Conservation (phyloP, 2,113 vertebrate genomes). For the Eonycteris spelaea region DNA sequence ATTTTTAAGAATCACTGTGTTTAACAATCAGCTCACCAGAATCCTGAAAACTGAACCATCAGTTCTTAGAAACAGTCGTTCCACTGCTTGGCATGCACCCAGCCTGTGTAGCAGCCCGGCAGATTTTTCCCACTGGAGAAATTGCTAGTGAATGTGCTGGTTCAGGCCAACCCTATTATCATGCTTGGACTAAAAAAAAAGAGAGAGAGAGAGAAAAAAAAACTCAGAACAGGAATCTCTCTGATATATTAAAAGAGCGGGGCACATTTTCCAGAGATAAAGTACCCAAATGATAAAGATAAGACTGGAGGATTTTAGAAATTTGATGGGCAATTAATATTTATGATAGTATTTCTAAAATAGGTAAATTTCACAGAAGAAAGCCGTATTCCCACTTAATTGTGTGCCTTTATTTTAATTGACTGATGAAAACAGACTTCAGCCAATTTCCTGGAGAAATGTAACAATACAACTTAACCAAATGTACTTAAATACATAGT, state of each 20-base stretch:
- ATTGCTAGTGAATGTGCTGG: neutral
- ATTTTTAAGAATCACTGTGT: neutral
- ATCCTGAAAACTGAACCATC: neutral
- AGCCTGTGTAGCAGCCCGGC: fast-evolving
- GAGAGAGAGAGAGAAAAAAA: too few species aligned
- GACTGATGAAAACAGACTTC: slow-evolving; percentile 37
- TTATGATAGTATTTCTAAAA: slow-evolving; percentile 31
- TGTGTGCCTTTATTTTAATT: neutral
- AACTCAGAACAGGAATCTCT: neutral
- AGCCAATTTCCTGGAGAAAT: slow-evolving; percentile 25
- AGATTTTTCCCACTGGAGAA: neutral
- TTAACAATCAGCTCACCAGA: neutral
- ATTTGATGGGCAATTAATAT: neutral
- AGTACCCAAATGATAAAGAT: neutral
- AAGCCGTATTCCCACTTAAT: neutral
- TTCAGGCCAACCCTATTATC: neutral
- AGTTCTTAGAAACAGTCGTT: neutral
- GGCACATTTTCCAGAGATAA: neutral
- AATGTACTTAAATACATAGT: neutral
- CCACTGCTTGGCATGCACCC: neutral
- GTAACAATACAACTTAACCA: neutral
- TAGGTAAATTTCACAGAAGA: neutral
- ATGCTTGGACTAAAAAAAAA: neutral
- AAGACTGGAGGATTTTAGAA: neutral
- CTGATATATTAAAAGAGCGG: neutral